phyloP scores from a whole-genome alignment of 30 jellyfish, hydroid and myxozoan genomes.

The Pseudorhiza aurosa region DNA sequence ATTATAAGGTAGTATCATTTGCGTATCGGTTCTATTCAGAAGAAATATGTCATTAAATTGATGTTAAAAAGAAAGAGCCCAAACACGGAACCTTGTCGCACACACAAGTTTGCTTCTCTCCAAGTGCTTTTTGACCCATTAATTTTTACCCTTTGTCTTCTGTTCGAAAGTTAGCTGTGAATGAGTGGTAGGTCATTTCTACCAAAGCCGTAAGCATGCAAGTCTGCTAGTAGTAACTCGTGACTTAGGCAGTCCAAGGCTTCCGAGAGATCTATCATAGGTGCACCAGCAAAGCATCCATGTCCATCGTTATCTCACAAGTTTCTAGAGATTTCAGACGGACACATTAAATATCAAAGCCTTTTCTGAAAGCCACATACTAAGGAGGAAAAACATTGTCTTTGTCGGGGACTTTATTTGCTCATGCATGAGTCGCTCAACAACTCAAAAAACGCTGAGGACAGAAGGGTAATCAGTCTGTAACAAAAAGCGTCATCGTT shows the following conservation, averaged over 20 bases:
- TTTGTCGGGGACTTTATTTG: background rate
- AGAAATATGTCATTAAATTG: background rate
- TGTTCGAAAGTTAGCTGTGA: slow-evolving; percentile 13
- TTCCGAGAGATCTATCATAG: background rate
- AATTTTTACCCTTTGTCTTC: slow-evolving; percentile 19
- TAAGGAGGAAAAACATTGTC: background rate
- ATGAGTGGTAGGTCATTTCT: slow-evolving; percentile 22
- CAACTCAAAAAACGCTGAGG: slow-evolving; percentile 1
- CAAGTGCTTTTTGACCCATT: slow-evolving; percentile 18
- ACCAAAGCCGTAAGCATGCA: slow-evolving; percentile 5
- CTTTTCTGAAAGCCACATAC: background rate
- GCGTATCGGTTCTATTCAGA: background rate
- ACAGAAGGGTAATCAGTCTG: slow-evolving; percentile 2
- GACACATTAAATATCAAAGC: background rate
- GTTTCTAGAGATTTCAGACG: background rate
- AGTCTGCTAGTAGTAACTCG: background rate
- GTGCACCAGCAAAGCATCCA: background rate
- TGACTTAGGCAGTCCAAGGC: slow-evolving; percentile 1
- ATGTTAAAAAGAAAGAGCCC: slow-evolving; percentile 5
- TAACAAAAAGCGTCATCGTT: slow-evolving; percentile 1
- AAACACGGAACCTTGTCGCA: slow-evolving; percentile 9
- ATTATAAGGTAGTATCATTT: background rate
- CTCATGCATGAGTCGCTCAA: slow-evolving; percentile 8
- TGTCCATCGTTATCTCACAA: background rate
- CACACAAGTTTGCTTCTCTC: slow-evolving; percentile 27